Conservation (phyloP, 2,797 vertebrate species). For the Bradypodion pumilum region DNA sequence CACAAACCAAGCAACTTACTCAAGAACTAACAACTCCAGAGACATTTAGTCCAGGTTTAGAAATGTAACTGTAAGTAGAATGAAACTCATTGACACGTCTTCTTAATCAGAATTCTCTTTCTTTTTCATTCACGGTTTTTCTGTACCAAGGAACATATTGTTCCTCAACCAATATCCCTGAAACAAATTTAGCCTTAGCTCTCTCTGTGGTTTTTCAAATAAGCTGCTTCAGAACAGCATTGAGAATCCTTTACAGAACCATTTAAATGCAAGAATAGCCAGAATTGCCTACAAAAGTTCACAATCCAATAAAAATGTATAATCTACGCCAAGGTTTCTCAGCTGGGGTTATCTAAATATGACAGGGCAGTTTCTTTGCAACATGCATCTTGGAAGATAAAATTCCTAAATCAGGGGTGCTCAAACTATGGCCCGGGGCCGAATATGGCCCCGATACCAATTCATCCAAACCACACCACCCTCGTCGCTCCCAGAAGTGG, state of each 20-base stretch:
- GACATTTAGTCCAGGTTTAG: too few species aligned
- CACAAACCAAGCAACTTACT: too few species aligned
- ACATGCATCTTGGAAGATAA: conserved; percentile 4
- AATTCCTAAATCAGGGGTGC: conserved; percentile 14
- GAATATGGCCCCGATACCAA: too few species aligned
- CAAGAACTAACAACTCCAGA: not conserved
- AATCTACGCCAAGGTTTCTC: not conserved
- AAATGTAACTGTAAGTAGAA: not conserved
- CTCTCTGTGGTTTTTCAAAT: not conserved
- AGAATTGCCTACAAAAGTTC: not conserved
- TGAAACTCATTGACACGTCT: not conserved
- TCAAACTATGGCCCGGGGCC: too few species aligned
- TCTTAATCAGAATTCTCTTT: not conserved
- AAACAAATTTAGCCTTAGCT: not conserved
- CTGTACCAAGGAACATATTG: not conserved
- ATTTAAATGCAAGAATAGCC: not conserved
- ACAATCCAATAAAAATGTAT: not conserved
- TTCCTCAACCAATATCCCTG: not conserved
- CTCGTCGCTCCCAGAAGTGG: too few species aligned
- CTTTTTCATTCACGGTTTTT: not conserved
- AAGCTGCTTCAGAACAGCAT: not conserved
- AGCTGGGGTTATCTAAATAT: not conserved
- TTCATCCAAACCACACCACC: too few species aligned
- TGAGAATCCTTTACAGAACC: not conserved
- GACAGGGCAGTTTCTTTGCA: not conserved